phyloP scores from a whole-genome alignment of 2,113 vertebrate genomes.

The rabbit (Oryctolagus cuniculus) region DNA sequence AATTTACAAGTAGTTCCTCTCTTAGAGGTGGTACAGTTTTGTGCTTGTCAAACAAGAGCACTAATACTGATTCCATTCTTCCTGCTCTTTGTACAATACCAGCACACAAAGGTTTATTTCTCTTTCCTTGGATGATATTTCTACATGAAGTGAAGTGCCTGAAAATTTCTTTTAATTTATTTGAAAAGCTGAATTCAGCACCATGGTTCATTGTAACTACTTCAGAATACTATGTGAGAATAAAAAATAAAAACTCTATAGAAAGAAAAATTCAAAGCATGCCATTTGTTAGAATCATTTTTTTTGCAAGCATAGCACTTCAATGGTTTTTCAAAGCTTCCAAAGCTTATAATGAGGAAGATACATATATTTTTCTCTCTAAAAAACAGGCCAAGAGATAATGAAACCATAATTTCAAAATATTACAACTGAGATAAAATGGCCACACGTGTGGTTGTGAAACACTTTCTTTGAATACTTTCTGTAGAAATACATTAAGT shows the following conservation, averaged over 20 bases:
- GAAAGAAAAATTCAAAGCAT: constrained; percentile 70
- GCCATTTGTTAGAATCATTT: constrained; percentile 64
- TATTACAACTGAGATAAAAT: constrained; percentile 33
- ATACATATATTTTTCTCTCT: constrained; percentile 41
- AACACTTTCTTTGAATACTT: background rate
- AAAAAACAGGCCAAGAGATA: constrained; percentile 63
- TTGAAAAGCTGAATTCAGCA: constrained; percentile 67
- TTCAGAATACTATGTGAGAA: constrained; percentile 47
- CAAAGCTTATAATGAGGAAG: constrained; percentile 31
- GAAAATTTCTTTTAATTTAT: constrained; percentile 74
- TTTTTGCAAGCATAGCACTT: constrained; percentile 63
- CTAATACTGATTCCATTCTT: constrained; percentile 63
- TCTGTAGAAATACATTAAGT: constrained; percentile 53
- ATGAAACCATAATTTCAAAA: constrained; percentile 75
- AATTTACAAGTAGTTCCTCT: constrained; percentile 44
- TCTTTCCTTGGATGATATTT: constrained; percentile 51
- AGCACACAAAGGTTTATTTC: constrained; percentile 53
- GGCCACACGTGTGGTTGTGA: constrained; percentile 13
- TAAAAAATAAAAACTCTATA: constrained; percentile 57
- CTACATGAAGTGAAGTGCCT: constrained; percentile 56
- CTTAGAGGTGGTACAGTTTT: constrained; percentile 39
- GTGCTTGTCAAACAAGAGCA: constrained; percentile 67
- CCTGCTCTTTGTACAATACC: constrained; percentile 3
- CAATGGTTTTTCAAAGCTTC: constrained; percentile 47
- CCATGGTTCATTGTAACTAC: constrained; percentile 54